Base-by-base conservation (phyloP, 2,113 vertebrate species). In the Mormyrus iriodes region DNA sequence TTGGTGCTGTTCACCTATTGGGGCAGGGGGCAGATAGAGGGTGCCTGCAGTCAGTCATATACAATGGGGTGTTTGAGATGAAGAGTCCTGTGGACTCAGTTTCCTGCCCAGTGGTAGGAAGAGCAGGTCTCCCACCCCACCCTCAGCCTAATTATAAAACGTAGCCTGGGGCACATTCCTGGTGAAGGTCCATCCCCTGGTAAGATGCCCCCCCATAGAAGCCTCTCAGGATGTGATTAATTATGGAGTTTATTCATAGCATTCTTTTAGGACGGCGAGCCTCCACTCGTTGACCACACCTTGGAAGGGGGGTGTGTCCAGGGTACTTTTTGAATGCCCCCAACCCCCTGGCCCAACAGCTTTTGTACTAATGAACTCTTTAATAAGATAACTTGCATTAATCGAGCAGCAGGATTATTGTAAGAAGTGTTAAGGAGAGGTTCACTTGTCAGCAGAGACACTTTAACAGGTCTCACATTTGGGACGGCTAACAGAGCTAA, bases 401-500 rank as follows among this genome's bases (percentile, higher is more conserved):
- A 95, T 96, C 94, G 94, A 96, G 95, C 94, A 95, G 95, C 95
- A 15, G 95, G 95, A 94, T 93, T 93, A 93, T 95, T 90, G 94
- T 93, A 92, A 94, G 91, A 94, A 93, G 93, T 93, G 93, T 93
- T 95, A 94, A 94, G 91, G 94, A 93, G 94, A 94, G 95, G 94
- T 95, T 96, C 93, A 92, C 94, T 95, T 95, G 94, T 95, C 94
- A 94, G 94, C 93, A 94, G 94, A 95, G 95, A 95, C 95, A 93
- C 92, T 94, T 94, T 95, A 95, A 95, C 95, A 95, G 95, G 94
- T 94, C 95, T 95, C 94, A 95, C 95, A 95, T 95, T 95, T 94
- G 93, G 93, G 92, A 93, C 94, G 92, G 93, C 94, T 94, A 95
- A 95, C 91, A 90, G 85, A 89, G 91, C 89, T n/a, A n/a, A n/a